phyloP scores from a whole-genome alignment of 2,113 vertebrate species.

The Romanogobio albipinnatus region DNA sequence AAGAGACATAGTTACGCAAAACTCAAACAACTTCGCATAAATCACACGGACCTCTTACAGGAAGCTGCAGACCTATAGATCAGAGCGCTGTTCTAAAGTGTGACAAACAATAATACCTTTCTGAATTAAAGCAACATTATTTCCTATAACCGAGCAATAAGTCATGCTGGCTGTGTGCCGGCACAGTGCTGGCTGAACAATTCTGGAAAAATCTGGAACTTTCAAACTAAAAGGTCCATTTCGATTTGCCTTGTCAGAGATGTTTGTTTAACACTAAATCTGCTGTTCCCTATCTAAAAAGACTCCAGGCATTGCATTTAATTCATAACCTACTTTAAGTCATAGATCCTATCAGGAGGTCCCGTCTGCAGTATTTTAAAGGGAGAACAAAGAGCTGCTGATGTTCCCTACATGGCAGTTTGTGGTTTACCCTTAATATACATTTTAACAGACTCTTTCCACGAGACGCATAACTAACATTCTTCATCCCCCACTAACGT shows the following conservation, averaged over 20 bases:
- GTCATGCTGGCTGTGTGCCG: background rate
- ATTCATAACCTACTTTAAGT: slow-evolving; percentile 51
- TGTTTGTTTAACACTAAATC: slow-evolving; percentile 12
- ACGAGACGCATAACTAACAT: background rate
- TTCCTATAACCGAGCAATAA: background rate
- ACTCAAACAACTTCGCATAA: background rate
- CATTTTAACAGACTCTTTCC: background rate
- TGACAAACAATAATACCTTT: background rate
- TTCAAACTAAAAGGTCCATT: slow-evolving; percentile 26
- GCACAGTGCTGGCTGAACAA: background rate
- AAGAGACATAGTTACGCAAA: slow-evolving; percentile 36
- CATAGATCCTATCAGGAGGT: slow-evolving; percentile 32
- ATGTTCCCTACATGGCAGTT: background rate
- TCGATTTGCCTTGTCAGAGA: slow-evolving; percentile 29
- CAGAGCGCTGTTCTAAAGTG: background rate
- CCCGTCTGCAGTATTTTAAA: slow-evolving; percentile 6
- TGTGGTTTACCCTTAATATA: slow-evolving; percentile 5
- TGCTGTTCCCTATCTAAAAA: slow-evolving; percentile 41
- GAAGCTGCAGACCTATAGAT: background rate
- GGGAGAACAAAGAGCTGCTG: slow-evolving; percentile 1
- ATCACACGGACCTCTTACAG: background rate
- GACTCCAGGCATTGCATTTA: slow-evolving; percentile 29
- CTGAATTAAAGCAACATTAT: background rate
- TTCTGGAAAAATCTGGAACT: background rate
- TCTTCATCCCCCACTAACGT: background rate